Evolutionary conservation across 1,140 invertebrate genomes (phyloP), one percentile per base, ranked within the genome.

Genomic region (Lasaia peninsularis): DNA sequence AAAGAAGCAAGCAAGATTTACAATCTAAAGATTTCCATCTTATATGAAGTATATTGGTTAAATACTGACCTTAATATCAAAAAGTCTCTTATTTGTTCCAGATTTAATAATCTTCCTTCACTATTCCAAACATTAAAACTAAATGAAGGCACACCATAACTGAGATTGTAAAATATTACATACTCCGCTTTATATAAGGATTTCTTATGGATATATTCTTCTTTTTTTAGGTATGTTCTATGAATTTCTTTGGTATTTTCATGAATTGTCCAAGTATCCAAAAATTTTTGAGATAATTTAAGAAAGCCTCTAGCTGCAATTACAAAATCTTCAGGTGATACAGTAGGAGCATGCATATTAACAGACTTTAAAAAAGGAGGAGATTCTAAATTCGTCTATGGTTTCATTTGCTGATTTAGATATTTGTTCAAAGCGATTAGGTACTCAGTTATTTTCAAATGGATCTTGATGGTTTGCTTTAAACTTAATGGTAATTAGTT

Each of bases 91-190:
- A 87, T 73, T 56, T 82, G 68, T 21, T 84, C 73, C 31, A 87
- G 63, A 34, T 58, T 69, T 21, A 87, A 44, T 5, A 85, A 60
- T 2, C 60, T 59, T 21, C 84, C 84, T 32, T 74, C 63, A 6
- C 77, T 76, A 53, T 79, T 73, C 81, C 84, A 85, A 21, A 84
- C 40, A 63, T 85, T 87, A 52, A 87, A 87, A 73, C 81, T 83
- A 55, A 87, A 87, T 0, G 77, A 72, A 2, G 81, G 84, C 0
- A 85, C 81, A 40, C 75, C 73, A 68, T 87, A 87, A 55, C 80
- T 84, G 18, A 81, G 57, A 57, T 81, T 80, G 33, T 77, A 87
- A 58, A 80, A 87, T 58, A 87, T 84, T 9, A 80, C 60, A 63
- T 73, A 86, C 58, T 84, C 79, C 2, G 73, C 66, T 71, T 76